Conservation (phyloP, 2,888 invertebrate species). For the Caenorhabditis sp. region DNA sequence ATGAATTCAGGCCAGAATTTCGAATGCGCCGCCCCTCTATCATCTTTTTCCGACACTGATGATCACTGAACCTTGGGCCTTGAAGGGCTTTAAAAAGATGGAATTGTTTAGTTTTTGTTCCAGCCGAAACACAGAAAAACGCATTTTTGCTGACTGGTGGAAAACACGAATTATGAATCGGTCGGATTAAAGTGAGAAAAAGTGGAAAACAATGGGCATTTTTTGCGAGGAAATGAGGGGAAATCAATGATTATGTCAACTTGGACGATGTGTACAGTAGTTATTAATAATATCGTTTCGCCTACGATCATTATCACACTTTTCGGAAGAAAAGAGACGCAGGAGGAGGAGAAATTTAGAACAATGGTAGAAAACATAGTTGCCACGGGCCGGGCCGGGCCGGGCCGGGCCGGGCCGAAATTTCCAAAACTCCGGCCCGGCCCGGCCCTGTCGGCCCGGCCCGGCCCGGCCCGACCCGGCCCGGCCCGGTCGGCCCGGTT, state of each 20-base stretch:
- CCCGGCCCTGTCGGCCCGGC: no score
- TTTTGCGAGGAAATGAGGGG: neutral
- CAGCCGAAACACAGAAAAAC: constrained; percentile 1
- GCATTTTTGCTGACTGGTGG: constrained; percentile 1
- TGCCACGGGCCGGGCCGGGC: no score
- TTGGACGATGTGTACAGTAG: constrained; percentile 9
- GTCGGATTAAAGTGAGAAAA: constrained; percentile 3
- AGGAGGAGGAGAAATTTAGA: neutral
- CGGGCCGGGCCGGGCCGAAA: no score
- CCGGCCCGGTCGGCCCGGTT: no score
- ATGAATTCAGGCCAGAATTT: no score
- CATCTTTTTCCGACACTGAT: neutral
- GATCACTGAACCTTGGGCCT: neutral
- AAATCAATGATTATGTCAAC: constrained; percentile 46
- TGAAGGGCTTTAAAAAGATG: constrained; percentile 15
- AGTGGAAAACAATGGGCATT: constrained; percentile 31
- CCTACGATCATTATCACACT: neutral
- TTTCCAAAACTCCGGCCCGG: no score
- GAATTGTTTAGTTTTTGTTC: constrained; percentile 44
- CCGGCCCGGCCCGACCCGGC: no score
- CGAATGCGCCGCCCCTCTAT: neutral
- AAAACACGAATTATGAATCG: constrained; percentile 49
- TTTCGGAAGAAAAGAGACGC: neutral
- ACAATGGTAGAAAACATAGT: no score
- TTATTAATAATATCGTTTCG: no score